Evolutionary conservation across 1,140 invertebrate genomes (phyloP).

Genomic region (Himalopsyche phryganea): DNA sequence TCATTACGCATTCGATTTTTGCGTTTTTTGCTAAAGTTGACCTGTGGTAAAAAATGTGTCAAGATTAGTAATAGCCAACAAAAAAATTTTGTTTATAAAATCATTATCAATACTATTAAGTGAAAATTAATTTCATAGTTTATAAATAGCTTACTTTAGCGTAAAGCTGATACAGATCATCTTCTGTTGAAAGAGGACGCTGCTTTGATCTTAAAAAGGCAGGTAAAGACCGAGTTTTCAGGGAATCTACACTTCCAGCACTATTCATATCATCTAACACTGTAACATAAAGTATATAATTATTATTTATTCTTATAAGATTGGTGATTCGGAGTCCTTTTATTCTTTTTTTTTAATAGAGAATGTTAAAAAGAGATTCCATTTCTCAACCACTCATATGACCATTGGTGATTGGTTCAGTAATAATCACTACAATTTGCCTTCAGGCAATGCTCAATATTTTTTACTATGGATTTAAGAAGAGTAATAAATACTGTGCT

Average conservation of each 20-base stretch:
- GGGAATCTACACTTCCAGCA: constrained; percentile 48
- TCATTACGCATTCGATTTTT: constrained; percentile 72
- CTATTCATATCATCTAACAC: constrained; percentile 59
- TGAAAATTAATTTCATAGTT: too few relatives aligned
- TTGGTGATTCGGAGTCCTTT: too few relatives aligned
- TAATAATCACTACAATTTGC: too few relatives aligned
- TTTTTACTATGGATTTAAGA: too few relatives aligned
- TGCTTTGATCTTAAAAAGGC: constrained; percentile 62
- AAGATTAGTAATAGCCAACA: neutral
- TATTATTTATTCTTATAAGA: too few relatives aligned
- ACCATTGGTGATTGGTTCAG: too few relatives aligned
- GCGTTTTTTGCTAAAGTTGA: constrained; percentile 67
- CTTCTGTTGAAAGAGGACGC: constrained; percentile 62
- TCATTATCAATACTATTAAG: too few relatives aligned
- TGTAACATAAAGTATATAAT: constrained; percentile 35
- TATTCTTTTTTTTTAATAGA: too few relatives aligned
- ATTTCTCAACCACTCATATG: too few relatives aligned
- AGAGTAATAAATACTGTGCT: too few relatives aligned
- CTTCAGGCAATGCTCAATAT: too few relatives aligned
- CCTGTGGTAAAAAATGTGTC: constrained; percentile 48
- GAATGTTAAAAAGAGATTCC: too few relatives aligned
- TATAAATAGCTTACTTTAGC: constrained; percentile 55
- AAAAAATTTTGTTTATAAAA: neutral
- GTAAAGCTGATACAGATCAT: constrained; percentile 66
- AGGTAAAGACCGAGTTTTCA: constrained; percentile 66